phyloP scores from a whole-genome alignment of 2,113 vertebrate genomes.

The Hydrolagus affinis region DNA sequence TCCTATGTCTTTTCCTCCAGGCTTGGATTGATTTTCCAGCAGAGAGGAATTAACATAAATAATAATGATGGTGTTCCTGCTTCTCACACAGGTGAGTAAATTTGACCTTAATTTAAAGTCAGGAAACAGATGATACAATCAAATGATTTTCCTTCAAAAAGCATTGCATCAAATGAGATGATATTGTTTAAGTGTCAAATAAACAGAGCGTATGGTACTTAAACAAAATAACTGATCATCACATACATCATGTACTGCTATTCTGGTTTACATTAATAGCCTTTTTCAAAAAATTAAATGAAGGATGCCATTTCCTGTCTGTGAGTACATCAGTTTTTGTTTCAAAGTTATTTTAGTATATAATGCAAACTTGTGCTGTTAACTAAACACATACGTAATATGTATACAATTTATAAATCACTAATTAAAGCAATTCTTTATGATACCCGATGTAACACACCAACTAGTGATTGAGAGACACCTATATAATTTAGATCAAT shows the following conservation, averaged over 20 bases:
- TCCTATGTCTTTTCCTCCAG: neutral
- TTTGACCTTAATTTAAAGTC: neutral
- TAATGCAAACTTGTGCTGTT: no score
- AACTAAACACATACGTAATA: no score
- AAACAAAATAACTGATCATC: neutral
- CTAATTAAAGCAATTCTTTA: no score
- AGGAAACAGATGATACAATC: neutral
- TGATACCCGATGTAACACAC: no score
- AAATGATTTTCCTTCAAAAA: neutral
- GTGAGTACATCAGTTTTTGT: no score
- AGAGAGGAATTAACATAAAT: neutral
- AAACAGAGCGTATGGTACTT: neutral
- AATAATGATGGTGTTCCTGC: neutral
- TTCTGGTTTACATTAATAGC: neutral
- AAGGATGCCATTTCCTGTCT: no score
- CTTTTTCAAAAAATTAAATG: neutral
- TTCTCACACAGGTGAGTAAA: neutral
- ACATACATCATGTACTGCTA: neutral
- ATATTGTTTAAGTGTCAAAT: neutral
- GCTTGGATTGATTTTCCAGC: neutral
- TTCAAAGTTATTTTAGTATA: no score
- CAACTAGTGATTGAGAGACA: no score
- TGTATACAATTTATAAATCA: no score
- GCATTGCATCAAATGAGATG: neutral
- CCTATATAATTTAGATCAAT: no score